Conservation (phyloP, 2,888 invertebrate species). For the Scrobipalpa costella region DNA sequence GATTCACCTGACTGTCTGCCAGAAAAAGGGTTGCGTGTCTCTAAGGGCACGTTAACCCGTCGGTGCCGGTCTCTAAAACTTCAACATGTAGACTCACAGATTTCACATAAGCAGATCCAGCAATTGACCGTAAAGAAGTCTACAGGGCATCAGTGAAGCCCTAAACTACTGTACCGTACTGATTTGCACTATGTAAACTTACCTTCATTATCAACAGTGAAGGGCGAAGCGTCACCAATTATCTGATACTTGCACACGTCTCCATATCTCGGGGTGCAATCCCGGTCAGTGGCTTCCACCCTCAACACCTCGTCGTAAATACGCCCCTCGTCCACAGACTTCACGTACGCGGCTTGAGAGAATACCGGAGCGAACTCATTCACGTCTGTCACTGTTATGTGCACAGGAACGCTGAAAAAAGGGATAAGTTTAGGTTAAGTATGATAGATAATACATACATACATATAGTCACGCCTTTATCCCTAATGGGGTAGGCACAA, state of each 20-base stretch:
- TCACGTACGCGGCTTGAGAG: slow-evolving; percentile 93
- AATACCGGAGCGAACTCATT: slow-evolving; percentile 98
- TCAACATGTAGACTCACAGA: too few species aligned
- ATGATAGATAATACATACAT: background rate
- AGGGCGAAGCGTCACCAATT: slow-evolving; percentile 88
- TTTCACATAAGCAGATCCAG: too few species aligned
- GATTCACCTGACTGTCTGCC: too few species aligned
- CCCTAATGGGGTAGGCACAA: too few species aligned
- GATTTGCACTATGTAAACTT: slow-evolving; percentile 36
- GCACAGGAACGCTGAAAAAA: slow-evolving; percentile 89
- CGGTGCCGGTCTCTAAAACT: too few species aligned
- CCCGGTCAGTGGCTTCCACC: slow-evolving; percentile 95
- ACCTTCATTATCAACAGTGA: slow-evolving; percentile 95
- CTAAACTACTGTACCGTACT: background rate
- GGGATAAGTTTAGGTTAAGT: background rate
- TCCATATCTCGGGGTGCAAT: slow-evolving; percentile 96
- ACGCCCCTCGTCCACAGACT: slow-evolving; percentile 93
- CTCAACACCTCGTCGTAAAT: slow-evolving; percentile 94
- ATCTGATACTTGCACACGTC: slow-evolving; percentile 99
- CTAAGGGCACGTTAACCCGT: too few species aligned
- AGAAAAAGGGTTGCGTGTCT: too few species aligned
- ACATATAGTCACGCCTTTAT: too few species aligned
- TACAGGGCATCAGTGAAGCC: too few species aligned
- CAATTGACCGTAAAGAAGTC: too few species aligned
- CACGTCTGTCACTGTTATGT: slow-evolving; percentile 97